Conservation (phyloP, 2,797 vertebrate species). For the Hippopotamyrus pictus region DNA sequence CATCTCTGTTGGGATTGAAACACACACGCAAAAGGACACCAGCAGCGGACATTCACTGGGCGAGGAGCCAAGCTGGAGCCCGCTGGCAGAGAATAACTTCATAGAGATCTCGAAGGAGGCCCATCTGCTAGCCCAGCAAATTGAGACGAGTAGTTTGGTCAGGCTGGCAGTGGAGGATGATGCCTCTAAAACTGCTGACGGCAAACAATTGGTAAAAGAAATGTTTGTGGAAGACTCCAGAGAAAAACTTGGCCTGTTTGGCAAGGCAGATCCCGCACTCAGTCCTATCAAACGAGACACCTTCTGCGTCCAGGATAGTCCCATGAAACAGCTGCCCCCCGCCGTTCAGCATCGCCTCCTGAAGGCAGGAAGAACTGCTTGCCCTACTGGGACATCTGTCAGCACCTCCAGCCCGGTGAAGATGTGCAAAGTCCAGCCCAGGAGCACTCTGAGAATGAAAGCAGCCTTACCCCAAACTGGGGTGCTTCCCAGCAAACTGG, state of each 20-base stretch:
- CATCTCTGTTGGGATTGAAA: slow-evolving; percentile 48
- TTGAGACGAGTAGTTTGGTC: slow-evolving; percentile 47
- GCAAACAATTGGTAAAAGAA: slow-evolving; percentile 43
- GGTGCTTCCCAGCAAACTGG: neutral
- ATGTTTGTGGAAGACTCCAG: slow-evolving; percentile 65
- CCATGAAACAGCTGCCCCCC: slow-evolving; percentile 65
- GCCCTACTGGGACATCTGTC: slow-evolving; percentile 23
- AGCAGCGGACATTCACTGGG: neutral
- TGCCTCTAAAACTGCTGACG: neutral
- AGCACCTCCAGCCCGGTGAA: slow-evolving; percentile 54
- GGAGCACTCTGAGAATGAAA: slow-evolving; percentile 40
- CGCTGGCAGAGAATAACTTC: slow-evolving; percentile 68
- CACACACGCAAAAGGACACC: slow-evolving; percentile 18
- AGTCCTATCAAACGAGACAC: slow-evolving; percentile 82
- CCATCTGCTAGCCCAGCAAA: slow-evolving; percentile 63
- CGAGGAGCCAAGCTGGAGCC: slow-evolving; percentile 62
- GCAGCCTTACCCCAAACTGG: slow-evolving; percentile 28
- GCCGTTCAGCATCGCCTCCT: slow-evolving; percentile 55
- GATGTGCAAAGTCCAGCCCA: slow-evolving; percentile 37
- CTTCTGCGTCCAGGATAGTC: slow-evolving; percentile 72
- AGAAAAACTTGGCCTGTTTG: slow-evolving; percentile 64
- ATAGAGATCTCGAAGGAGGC: slow-evolving; percentile 83
- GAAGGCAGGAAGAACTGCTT: slow-evolving; percentile 23
- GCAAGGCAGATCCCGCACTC: slow-evolving; percentile 34
- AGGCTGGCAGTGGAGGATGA: neutral